Conservation (phyloP, 1,140 invertebrate genomes). For the Neodiprion pinetum region DNA sequence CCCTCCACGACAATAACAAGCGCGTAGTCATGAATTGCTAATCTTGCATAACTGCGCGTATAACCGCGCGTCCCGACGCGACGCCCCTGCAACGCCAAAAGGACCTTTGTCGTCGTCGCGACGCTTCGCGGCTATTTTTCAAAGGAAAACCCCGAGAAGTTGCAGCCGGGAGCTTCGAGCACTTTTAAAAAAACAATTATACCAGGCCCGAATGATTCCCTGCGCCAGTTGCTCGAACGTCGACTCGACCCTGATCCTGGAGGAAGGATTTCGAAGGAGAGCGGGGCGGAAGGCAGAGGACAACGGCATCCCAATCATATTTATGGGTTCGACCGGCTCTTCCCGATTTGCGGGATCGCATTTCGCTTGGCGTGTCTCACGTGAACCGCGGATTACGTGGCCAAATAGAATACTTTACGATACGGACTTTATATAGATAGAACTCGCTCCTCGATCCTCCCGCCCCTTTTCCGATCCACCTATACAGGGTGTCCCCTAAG, state of each 20-base stretch:
- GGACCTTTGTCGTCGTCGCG: neutral
- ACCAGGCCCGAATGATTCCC: too few relatives aligned
- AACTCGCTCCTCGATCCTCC: too few relatives aligned
- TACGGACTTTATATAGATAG: neutral
- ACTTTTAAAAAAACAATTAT: too few relatives aligned
- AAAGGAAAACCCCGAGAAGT: too few relatives aligned
- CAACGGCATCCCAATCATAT: slow-evolving; percentile 57
- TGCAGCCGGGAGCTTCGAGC: too few relatives aligned
- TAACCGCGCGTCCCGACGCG: neutral
- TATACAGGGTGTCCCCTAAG: neutral
- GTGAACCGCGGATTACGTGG: slow-evolving; percentile 48
- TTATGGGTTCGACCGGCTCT: slow-evolving; percentile 41
- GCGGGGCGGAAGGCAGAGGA: slow-evolving; percentile 17
- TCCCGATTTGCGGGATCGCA: neutral
- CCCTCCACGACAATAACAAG: slow-evolving; percentile 53
- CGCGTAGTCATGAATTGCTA: slow-evolving; percentile 57
- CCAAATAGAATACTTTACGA: slow-evolving; percentile 49
- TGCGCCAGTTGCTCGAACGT: too few relatives aligned
- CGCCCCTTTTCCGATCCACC: neutral
- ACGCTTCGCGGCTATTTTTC: too few relatives aligned
- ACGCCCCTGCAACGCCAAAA: neutral
- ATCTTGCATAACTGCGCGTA: slow-evolving; percentile 46
- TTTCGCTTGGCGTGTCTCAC: slow-evolving; percentile 36
- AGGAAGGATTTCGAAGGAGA: too few relatives aligned
- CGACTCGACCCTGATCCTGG: too few relatives aligned